Evolutionary conservation across 2,113 vertebrate genomes (phyloP).

Genomic region (Asarcornis scutulata): DNA sequence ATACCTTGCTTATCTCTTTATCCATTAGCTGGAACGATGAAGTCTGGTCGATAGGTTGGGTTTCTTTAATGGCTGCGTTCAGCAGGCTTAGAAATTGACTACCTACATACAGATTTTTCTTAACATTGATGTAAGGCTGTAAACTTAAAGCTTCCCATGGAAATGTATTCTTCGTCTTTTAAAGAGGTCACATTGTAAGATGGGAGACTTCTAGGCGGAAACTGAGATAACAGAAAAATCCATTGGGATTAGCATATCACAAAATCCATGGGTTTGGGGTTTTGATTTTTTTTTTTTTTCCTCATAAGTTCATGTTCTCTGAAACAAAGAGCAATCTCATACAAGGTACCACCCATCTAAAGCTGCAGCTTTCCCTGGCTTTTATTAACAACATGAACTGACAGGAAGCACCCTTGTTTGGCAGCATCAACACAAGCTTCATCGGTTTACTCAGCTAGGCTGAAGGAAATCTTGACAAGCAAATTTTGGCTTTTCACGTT

Average conservation of each 20-base stretch:
- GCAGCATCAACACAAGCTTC: not conserved
- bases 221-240: not conserved
- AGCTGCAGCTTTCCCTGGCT: not conserved
- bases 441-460: not conserved
- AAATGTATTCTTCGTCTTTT: not conserved
- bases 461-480: not conserved
- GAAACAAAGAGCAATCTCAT: not conserved
- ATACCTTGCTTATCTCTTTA: not conserved
- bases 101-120: not conserved
- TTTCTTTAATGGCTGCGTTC: not conserved
- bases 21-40: not conserved
- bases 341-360: not conserved
- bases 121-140: fast-evolving
- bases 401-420: not conserved
- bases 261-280: not conserved
- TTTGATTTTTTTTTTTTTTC: not conserved
- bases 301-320: not conserved
- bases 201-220: not conserved
- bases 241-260: not conserved
- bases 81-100: not conserved
- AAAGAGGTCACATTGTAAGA: not conserved
- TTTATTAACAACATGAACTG: not conserved
- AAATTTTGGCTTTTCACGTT: not conserved
- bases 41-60: not conserved
- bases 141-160: not conserved